phyloP scores from a whole-genome alignment of 2,113 vertebrate genomes.

The Eclectus roratus region DNA sequence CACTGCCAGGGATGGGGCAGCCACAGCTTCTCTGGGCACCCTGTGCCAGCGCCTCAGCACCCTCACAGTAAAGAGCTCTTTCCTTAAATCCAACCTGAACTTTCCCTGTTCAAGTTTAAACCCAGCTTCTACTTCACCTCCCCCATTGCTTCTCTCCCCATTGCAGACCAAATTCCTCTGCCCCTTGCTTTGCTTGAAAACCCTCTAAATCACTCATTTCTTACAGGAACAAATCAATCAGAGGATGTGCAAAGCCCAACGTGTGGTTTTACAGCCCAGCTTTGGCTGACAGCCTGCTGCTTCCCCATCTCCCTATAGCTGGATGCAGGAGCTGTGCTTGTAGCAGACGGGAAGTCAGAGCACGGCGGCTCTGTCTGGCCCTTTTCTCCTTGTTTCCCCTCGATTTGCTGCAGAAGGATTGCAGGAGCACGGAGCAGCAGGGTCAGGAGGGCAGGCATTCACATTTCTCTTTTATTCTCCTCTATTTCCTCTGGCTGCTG shows the following conservation, averaged over 20 bases:
- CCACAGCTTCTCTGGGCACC: neutral
- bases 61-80: neutral
- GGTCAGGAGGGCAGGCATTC: neutral
- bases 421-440: neutral
- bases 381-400: neutral
- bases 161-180: neutral
- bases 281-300: neutral
- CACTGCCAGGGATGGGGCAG: neutral
- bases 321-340: rapidly evolving
- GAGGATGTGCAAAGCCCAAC: neutral
- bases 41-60: neutral
- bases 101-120: neutral
- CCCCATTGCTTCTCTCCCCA: neutral
- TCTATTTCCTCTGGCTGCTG: neutral
- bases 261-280: neutral
- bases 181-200: neutral
- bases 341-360: neutral
- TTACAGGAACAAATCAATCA: rapidly evolving
- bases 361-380: rapidly evolving
- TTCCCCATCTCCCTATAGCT: neutral
- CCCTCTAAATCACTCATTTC: neutral
- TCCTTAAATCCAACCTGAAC: neutral
- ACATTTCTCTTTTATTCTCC: neutral
- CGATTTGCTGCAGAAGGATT: neutral
- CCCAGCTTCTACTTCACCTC: neutral